Percentiles rank a stretch among this genome's conserved stretches.
Conservation (phyloP, 2,888 invertebrate species). For the Megaustenia siamemsis region DNA sequence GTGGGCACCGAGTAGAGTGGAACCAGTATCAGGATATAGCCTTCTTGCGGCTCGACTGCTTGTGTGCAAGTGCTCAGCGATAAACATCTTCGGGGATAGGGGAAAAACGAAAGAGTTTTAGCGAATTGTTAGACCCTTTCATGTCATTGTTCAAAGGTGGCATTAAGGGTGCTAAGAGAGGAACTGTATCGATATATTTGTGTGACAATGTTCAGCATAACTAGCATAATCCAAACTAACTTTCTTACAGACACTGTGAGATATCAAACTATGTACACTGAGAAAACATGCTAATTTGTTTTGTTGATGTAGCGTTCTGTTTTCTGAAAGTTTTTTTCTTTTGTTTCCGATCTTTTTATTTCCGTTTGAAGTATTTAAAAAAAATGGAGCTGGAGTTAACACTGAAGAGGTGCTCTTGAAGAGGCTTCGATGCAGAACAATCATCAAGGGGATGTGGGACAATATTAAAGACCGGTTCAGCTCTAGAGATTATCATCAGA, state of each 20-base stretch:
- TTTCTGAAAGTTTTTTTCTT: background rate
- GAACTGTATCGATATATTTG: too few species aligned
- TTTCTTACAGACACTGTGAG: too few species aligned
- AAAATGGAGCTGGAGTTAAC: background rate
- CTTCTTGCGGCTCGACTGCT: background rate
- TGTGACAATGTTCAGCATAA: too few species aligned
- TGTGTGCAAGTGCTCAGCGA: background rate
- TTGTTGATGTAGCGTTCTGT: background rate
- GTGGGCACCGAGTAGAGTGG: background rate
- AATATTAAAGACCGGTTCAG: background rate
- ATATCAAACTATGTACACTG: too few species aligned
- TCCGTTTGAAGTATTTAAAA: background rate
- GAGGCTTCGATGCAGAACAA: constrained; percentile 29
- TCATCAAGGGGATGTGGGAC: constrained; percentile 13
- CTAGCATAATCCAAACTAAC: too few species aligned
- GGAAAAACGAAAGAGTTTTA: too few species aligned
- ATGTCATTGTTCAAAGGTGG: background rate
- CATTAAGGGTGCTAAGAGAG: background rate
- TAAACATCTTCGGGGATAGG: background rate
- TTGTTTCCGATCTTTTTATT: background rate
- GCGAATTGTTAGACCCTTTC: constrained; percentile 2
- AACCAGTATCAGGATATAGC: background rate
- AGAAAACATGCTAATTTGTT: background rate
- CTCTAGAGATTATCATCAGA: constrained; percentile 31
- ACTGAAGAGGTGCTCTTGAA: background rate